Conservation (phyloP, 2,888 invertebrate species). For the Hirtodrosophila duncani region DNA sequence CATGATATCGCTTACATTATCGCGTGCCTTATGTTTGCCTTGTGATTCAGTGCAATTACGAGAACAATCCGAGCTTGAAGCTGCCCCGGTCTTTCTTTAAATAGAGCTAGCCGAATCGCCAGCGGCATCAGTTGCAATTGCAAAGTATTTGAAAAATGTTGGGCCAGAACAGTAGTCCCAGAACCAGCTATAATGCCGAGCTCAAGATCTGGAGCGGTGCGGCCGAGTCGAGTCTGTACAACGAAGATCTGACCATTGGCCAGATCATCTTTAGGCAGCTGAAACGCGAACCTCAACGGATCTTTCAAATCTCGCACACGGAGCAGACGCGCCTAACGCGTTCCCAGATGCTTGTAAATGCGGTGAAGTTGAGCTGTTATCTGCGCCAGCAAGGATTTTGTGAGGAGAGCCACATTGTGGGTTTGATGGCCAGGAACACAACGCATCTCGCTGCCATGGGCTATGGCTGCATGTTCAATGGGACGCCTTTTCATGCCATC, state of each 20-base stretch:
- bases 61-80: too few relatives aligned
- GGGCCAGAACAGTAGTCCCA: constrained; percentile 38
- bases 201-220: constrained; percentile 52
- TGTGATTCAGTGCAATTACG: too few relatives aligned
- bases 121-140: constrained; percentile 5
- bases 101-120: constrained; percentile 14
- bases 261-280: constrained; percentile 54
- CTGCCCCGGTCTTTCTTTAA: constrained; percentile 39
- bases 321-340: constrained; percentile 53
- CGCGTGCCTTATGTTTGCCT: constrained; percentile 22
- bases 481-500: constrained; percentile 61
- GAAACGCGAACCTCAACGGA: constrained; percentile 46
- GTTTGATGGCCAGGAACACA: constrained; percentile 59
- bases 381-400: constrained; percentile 37
- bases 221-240: constrained; percentile 34
- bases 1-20: constrained; percentile 9
- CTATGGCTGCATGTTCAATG: constrained; percentile 67
- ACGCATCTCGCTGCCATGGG: constrained; percentile 56
- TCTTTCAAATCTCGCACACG: constrained; percentile 59
- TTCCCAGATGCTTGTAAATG: constrained; percentile 47
- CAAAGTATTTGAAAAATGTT: constrained; percentile 39
- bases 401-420: constrained; percentile 57
- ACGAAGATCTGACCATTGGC: constrained; percentile 59
- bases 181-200: constrained; percentile 36
- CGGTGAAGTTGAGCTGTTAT: constrained; percentile 49